Conservation (phyloP, 2,113 vertebrate genomes). For the Tychaedon coryphoeus region DNA sequence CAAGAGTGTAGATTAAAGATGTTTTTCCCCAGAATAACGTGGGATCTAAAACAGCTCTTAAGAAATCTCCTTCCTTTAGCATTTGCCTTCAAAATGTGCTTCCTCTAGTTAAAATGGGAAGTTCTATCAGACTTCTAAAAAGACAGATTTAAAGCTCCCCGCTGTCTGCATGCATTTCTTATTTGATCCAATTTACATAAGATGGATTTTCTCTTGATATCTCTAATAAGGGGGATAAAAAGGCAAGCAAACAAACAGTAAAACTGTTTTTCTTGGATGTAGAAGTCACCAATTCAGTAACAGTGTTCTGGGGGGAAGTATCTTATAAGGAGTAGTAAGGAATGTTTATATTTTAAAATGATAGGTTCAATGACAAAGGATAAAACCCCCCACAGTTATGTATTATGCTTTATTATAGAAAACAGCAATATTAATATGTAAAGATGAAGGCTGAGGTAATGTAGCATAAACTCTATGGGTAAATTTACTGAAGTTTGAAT, state of each 20-base stretch:
- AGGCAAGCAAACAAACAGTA: background rate
- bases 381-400: rapidly evolving
- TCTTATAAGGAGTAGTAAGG: background rate
- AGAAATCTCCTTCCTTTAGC: background rate
- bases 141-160: background rate
- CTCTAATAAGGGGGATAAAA: background rate
- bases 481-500: background rate
- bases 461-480: background rate
- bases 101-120: background rate
- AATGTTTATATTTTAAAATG: background rate
- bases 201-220: background rate
- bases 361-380: background rate
- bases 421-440: background rate
- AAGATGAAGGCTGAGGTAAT: background rate
- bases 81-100: background rate
- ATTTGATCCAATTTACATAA: constrained; percentile 4
- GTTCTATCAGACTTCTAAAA: background rate
- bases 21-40: background rate
- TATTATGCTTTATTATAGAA: background rate
- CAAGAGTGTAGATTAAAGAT: background rate
- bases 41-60: background rate
- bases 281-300: background rate
- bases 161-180: background rate
- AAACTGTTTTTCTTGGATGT: background rate
- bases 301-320: background rate